Evolutionary conservation across 2,797 vertebrate genomes (phyloP).

Genomic region (Rhadinocentrus ornatus): DNA sequence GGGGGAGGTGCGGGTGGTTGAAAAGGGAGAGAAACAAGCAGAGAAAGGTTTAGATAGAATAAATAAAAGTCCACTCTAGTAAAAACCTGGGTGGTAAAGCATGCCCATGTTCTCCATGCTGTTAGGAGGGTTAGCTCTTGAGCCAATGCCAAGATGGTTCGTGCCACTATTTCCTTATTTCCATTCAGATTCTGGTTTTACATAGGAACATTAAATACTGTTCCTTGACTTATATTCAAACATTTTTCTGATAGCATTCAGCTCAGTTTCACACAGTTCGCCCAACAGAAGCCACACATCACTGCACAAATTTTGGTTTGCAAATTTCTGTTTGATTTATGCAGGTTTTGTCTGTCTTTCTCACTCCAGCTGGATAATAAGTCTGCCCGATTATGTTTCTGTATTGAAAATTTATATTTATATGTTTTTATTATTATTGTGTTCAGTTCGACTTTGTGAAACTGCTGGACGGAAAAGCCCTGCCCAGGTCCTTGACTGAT

Average conservation of each 20-base stretch:
- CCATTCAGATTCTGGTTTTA: constrained; percentile 15
- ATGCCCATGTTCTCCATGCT: constrained; percentile 26
- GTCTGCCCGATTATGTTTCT: constrained; percentile 31
- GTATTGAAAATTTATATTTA: neutral
- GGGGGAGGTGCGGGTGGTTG: constrained; percentile 35
- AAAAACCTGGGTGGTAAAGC: constrained; percentile 50
- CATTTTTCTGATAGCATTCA: constrained; percentile 27
- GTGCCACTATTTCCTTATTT: constrained; percentile 10
- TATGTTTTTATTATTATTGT: neutral
- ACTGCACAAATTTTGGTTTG: constrained; percentile 20
- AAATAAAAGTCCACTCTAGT: constrained; percentile 56
- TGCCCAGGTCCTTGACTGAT: constrained; percentile 89
- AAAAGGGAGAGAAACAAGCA: constrained; percentile 47
- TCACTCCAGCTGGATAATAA: constrained; percentile 10
- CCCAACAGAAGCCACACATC: constrained; percentile 29
- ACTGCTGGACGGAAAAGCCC: constrained; percentile 93
- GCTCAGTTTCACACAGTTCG: constrained; percentile 26
- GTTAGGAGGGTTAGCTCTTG: constrained; percentile 27
- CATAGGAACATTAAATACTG: constrained; percentile 33
- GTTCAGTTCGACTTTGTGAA: constrained; percentile 96
- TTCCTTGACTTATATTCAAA: constrained; percentile 17
- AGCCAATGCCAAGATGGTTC: constrained; percentile 30
- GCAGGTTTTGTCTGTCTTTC: constrained; percentile 18
- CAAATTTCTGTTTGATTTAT: constrained; percentile 17
- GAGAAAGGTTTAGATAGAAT: constrained; percentile 52